Conservation (phyloP, 2,797 vertebrate genomes). For the Rachycentron canadum region DNA sequence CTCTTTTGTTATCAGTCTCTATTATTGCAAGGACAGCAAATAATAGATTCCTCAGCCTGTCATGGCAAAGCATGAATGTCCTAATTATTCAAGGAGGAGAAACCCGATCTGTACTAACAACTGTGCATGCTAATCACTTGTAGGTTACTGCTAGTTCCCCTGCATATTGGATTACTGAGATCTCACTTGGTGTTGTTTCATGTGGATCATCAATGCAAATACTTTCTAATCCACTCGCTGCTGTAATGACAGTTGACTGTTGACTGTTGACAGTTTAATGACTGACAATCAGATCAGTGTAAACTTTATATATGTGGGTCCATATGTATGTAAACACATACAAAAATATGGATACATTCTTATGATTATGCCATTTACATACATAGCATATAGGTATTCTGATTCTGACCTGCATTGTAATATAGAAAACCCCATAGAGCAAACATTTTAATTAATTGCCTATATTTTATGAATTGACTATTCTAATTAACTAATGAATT, state of each 20-base stretch:
- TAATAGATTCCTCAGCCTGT: conserved; percentile 37
- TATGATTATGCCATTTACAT: not conserved
- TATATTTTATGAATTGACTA: not conserved
- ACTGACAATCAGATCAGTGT: not conserved
- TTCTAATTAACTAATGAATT: too few species aligned
- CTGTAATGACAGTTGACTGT: too few species aligned
- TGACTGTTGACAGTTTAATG: too few species aligned
- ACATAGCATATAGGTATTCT: too few species aligned
- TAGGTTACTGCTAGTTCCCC: conserved; percentile 36
- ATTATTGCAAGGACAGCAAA: conserved; percentile 38
- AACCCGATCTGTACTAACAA: conserved; percentile 44
- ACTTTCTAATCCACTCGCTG: conserved; percentile 37
- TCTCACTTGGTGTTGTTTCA: conserved; percentile 43
- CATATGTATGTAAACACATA: too few species aligned
- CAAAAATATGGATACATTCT: too few species aligned
- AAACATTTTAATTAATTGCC: too few species aligned
- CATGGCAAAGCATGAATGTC: conserved; percentile 29
- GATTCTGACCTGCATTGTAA: not conserved
- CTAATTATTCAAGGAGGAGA: conserved; percentile 64
- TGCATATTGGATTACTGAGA: conserved; percentile 47
- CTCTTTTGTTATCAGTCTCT: conserved; percentile 24
- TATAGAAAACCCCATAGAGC: not conserved
- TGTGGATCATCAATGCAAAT: conserved; percentile 37
- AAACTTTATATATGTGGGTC: not conserved
- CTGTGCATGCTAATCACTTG: conserved; percentile 52